phyloP scores from a whole-genome alignment of 1,140 invertebrate genomes.

The Listronotus bonariensis region DNA sequence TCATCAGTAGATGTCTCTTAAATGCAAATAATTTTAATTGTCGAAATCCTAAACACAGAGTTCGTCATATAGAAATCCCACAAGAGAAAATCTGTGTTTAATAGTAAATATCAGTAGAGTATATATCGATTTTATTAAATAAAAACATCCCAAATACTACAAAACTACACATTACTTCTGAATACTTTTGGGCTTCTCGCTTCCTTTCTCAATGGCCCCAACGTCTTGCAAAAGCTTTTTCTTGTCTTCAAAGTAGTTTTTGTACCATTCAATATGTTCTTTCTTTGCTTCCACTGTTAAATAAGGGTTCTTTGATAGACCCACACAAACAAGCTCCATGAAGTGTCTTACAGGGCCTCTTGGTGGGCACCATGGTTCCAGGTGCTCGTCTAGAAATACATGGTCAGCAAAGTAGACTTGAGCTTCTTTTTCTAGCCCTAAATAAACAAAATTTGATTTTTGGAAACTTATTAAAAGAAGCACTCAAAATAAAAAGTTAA shows the following conservation, averaged over 20 bases:
- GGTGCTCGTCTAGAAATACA: conserved; percentile 86
- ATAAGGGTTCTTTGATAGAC: conserved; percentile 94
- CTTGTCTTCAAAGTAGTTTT: conserved; percentile 86
- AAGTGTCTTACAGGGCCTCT: conserved; percentile 91
- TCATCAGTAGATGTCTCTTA: too few species aligned
- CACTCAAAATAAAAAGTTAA: too few species aligned
- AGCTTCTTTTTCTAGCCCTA: conserved; percentile 78
- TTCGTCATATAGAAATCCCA: too few species aligned
- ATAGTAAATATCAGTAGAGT: too few species aligned
- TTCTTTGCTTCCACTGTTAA: conserved; percentile 85
- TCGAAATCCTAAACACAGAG: too few species aligned
- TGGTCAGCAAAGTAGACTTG: conserved; percentile 88
- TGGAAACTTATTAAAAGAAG: too few species aligned
- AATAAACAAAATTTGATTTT: conserved; percentile 38
- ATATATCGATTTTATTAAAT: too few species aligned
- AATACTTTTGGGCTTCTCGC: not conserved
- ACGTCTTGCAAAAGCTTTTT: conserved; percentile 72
- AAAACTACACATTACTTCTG: not conserved
- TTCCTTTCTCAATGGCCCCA: conserved; percentile 51
- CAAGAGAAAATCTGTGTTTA: too few species aligned
- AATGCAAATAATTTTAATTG: too few species aligned
- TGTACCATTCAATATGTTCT: conserved; percentile 92
- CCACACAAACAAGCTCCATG: conserved; percentile 94
- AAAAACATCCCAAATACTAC: too few species aligned
- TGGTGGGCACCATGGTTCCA: conserved; percentile 86